Evolutionary conservation across 2,797 vertebrate genomes (phyloP).

Genomic region (Aselliscus stoliczkanus): DNA sequence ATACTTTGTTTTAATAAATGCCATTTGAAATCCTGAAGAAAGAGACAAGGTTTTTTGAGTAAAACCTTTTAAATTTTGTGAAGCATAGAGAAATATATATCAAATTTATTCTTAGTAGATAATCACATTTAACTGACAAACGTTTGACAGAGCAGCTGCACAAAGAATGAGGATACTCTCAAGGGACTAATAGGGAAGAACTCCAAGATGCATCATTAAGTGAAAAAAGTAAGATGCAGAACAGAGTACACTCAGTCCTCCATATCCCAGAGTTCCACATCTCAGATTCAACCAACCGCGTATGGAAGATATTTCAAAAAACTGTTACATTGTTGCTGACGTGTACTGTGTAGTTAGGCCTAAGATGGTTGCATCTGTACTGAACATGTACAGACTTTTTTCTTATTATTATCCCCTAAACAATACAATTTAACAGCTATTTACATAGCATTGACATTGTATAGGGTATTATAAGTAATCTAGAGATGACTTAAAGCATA

Average conservation of each 20-base stretch:
- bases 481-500: background rate
- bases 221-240: background rate
- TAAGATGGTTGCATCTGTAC: no score
- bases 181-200: background rate
- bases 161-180: background rate
- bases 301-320: background rate
- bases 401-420: background rate
- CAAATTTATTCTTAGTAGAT: background rate
- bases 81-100: background rate
- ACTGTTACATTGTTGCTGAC: no score
- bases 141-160: background rate
- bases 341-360: no score
- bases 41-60: background rate
- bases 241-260: background rate
- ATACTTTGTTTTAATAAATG: background rate
- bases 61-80: background rate
- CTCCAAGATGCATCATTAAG: background rate
- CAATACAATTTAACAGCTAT: background rate
- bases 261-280: background rate
- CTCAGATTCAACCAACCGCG: background rate
- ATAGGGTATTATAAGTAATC: background rate
- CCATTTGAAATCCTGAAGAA: conserved; percentile 2
- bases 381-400: no score
- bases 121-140: conserved; percentile 10
- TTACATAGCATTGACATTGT: background rate